Percentiles rank a stretch among this genome's conserved stretches.
Conservation (phyloP, 2,797 vertebrate genomes). For the Darevskia mixta region DNA sequence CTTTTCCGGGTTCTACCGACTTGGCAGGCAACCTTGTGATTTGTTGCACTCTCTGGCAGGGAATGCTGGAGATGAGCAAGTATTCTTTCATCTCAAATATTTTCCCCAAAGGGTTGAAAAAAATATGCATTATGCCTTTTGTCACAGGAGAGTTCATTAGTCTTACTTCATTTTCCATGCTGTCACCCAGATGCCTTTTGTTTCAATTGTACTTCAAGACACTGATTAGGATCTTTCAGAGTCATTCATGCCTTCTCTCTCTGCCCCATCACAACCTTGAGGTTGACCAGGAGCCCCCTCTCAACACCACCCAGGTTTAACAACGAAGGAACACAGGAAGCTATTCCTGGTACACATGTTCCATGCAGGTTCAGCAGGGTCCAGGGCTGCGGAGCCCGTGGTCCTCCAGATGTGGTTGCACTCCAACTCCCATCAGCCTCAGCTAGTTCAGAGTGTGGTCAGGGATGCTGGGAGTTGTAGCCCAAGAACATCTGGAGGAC, state of each 20-base stretch:
- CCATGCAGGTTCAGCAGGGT: neutral
- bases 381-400: too few relatives aligned
- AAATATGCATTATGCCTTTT: neutral
- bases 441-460: too few relatives aligned
- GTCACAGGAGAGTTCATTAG: neutral
- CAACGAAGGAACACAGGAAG: neutral
- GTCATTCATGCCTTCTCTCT: neutral
- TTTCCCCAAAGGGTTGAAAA: slow-evolving; percentile 34
- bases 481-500: too few relatives aligned
- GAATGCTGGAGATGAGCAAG: slow-evolving; percentile 18
- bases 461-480: too few relatives aligned
- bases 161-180: neutral
- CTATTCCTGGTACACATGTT: neutral
- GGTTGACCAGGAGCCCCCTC: neutral
- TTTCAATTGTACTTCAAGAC: neutral
- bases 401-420: too few relatives aligned
- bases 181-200: neutral
- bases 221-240: neutral
- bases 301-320: neutral
- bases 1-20: slow-evolving; percentile 17
- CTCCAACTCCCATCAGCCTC: too few relatives aligned
- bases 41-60: neutral
- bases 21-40: slow-evolving; percentile 7
- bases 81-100: slow-evolving; percentile 46
- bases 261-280: neutral